These are phyloP conservation scores for Nymphalis io DNA, from an alignment of 1,140 invertebrate genomes.

Conservation along the genomic window DNA sequence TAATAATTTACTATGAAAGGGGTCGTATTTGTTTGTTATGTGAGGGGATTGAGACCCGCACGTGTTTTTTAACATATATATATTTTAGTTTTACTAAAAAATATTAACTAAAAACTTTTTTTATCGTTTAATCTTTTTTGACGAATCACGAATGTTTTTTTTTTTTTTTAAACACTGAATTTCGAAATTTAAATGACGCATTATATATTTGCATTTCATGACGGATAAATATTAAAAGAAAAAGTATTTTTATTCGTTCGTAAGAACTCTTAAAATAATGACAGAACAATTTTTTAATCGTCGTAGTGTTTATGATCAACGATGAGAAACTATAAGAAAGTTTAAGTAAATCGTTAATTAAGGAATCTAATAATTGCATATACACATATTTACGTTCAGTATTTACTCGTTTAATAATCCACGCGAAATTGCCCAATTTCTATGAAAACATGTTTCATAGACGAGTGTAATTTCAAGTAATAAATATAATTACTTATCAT, in stretches of 20 bases:
- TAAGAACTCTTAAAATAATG: too few relatives aligned
- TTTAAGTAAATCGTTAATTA: constrained; percentile 1
- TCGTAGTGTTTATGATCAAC: too few relatives aligned
- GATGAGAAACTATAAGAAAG: not conserved
- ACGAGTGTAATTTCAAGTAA: constrained; percentile 8
- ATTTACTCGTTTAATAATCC: not conserved
- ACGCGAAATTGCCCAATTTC: constrained; percentile 4
- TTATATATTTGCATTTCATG: too few relatives aligned
- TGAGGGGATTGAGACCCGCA: not conserved
- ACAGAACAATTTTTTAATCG: too few relatives aligned
- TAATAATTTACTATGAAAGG: not conserved
- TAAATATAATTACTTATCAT: constrained; percentile 21
- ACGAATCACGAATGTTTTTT: too few relatives aligned
- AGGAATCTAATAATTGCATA: not conserved
- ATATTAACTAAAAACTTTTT: too few relatives aligned
- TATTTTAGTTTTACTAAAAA: too few relatives aligned
- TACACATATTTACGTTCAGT: not conserved
- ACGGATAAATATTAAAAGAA: too few relatives aligned
- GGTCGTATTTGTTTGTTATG: not conserved
- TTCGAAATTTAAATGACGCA: too few relatives aligned
- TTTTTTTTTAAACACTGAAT: too few relatives aligned
- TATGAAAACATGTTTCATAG: not conserved
- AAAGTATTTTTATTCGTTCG: too few relatives aligned
- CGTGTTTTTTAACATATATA: not conserved
- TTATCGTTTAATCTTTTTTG: too few relatives aligned